Evolutionary conservation across 2,888 invertebrate genomes (phyloP), one percentile per base, ranked within the genome.

Genomic region (Salticus scenicus): DNA sequence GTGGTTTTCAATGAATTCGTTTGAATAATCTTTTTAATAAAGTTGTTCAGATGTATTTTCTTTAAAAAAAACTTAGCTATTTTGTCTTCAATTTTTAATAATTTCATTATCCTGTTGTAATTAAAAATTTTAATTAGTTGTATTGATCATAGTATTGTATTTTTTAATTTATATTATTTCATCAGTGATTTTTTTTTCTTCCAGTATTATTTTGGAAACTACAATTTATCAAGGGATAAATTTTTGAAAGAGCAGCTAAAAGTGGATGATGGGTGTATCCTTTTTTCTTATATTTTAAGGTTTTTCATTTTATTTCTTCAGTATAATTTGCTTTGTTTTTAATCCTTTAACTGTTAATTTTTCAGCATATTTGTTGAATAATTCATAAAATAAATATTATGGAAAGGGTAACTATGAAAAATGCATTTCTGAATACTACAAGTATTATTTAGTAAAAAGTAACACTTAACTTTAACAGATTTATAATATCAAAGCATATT

Each of bases 201-300:
- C 47, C 90, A 94, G 94, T 95, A 94, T 90, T 95, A 93, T 90
- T 96, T 96, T 93, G 98, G 99, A 72, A 97, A 99, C 91, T 93
- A 95, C 5, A 99, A 99, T 92, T 92, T 99, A 74, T 94, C 95
- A 0, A 94, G 95, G 85, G 99, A 99, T 91, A 97, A 96, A 91
- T 99, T 98, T 91, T 92, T 99, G n/a, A 94, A 94, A 89, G 96
- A 96, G 87, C 95, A 97, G 92, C 94, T 96, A 0, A 94, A 94
- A 89, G 92, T 96, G 88, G 96, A 97, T 89, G 96, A 97, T 76
- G 98, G 93, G 88, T 93, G 87, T 87, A 85, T 83, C 78, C 81
- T 79, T 78, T 79, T n/a, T 8, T 33, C 20, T n/a, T 30, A 17
- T 20, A 27, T 10, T 90, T 90, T 90, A 90, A 90, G 88, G 31